Conservation (phyloP, 1,140 invertebrate species). For the Matsumurasca onukii region DNA sequence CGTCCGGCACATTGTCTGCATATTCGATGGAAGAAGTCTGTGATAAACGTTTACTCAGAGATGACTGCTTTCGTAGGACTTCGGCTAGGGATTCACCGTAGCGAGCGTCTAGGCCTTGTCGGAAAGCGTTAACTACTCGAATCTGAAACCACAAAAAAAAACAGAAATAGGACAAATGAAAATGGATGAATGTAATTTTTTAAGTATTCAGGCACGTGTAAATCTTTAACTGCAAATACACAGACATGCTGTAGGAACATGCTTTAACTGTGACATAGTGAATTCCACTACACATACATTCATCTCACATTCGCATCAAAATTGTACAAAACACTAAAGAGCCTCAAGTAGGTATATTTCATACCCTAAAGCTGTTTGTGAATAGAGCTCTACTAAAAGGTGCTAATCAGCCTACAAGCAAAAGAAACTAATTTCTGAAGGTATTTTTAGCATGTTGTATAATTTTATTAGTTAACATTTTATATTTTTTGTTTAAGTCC, state of each 20-base stretch:
- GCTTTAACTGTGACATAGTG: conserved; percentile 6
- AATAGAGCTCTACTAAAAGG: too few species aligned
- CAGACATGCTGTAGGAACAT: background rate
- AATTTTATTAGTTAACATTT: too few species aligned
- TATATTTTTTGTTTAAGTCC: too few species aligned
- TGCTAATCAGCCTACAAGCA: too few species aligned
- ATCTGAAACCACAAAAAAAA: conserved; percentile 64
- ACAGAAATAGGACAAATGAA: conserved; percentile 34
- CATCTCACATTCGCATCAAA: background rate
- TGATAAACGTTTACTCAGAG: conserved; percentile 84
- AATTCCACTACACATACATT: conserved; percentile 3
- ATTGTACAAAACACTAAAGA: too few species aligned
- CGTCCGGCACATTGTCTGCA: conserved; percentile 82
- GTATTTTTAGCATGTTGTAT: too few species aligned
- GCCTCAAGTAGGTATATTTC: too few species aligned
- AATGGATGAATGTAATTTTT: background rate
- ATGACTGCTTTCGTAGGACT: conserved; percentile 88
- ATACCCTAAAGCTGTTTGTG: too few species aligned
- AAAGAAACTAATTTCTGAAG: too few species aligned
- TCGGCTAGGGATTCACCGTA: conserved; percentile 89
- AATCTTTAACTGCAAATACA: conserved; percentile 5
- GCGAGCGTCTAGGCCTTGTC: conserved; percentile 94
- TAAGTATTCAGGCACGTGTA: background rate
- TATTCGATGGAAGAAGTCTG: conserved; percentile 91
- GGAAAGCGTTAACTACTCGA: conserved; percentile 99